Conservation (phyloP, 2,113 vertebrate species). For the Myodes glareolus region DNA sequence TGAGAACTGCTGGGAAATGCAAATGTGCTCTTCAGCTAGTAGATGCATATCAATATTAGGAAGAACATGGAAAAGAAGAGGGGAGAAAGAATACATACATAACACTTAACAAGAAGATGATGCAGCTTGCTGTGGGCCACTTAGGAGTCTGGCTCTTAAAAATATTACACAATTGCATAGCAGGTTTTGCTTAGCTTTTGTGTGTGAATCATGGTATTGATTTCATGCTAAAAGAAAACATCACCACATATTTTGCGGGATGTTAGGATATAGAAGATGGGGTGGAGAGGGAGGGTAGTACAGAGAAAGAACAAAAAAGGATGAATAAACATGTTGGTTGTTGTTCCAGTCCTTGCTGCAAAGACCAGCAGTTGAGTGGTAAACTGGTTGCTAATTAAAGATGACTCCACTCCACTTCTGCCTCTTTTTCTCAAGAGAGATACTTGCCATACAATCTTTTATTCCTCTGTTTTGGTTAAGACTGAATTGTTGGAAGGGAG, state of each 20-base stretch:
- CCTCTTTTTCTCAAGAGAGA: conserved; percentile 32
- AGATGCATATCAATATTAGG: conserved; percentile 86
- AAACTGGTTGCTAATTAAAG: conserved; percentile 41
- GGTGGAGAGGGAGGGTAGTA: background rate
- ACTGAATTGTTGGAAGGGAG: conserved; percentile 21
- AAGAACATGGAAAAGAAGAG: conserved; percentile 82
- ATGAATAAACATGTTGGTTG: conserved; percentile 48
- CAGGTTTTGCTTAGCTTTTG: conserved; percentile 74
- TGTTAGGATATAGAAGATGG: conserved; percentile 61
- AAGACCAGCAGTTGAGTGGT: conserved; percentile 50
- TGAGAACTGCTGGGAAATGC: conserved; percentile 77
- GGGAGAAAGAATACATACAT: conserved; percentile 82
- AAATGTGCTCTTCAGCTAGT: conserved; percentile 77
- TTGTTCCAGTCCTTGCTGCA: conserved; percentile 49
- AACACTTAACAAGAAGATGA: conserved; percentile 84
- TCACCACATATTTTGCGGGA: conserved; percentile 62
- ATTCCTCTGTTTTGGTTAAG: conserved; percentile 30
- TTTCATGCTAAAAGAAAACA: conserved; percentile 69
- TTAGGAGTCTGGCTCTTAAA: conserved; percentile 81
- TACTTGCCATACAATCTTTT: conserved; percentile 52
- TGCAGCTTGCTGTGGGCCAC: conserved; percentile 84
- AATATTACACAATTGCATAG: conserved; percentile 80
- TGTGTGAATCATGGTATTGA: conserved; percentile 81
- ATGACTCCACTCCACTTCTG: background rate
- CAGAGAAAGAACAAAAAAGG: conserved; percentile 66